These are phyloP conservation scores for Neelides folsomi DNA, from an alignment of 2,888 invertebrate species.

Conservation along the genomic window DNA sequence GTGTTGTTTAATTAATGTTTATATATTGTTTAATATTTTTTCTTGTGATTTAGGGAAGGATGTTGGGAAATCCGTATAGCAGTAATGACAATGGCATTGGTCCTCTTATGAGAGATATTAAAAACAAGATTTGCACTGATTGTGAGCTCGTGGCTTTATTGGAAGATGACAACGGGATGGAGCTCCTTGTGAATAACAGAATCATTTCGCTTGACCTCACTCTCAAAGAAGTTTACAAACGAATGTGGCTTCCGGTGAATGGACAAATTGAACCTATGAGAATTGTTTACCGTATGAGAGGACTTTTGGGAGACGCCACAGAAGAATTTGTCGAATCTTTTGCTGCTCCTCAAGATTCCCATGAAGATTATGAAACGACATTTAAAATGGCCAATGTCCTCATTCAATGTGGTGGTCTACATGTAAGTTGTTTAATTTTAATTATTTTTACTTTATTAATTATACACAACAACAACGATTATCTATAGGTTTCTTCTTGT, in stretches of 20 bases:
- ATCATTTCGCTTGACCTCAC: slow-evolving; percentile 93
- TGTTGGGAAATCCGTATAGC: slow-evolving; percentile 96
- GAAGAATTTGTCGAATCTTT: slow-evolving; percentile 96
- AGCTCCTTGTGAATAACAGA: slow-evolving; percentile 90
- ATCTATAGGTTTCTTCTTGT: too few species aligned
- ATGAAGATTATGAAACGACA: slow-evolving; percentile 85
- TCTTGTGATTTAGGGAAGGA: slow-evolving; percentile 55
- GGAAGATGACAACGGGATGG: slow-evolving; percentile 98
- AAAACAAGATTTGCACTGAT: slow-evolving; percentile 96
- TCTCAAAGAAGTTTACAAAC: slow-evolving; percentile 74
- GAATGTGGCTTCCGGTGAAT: slow-evolving; percentile 67
- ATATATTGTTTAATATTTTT: neutral
- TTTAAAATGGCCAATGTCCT: slow-evolving; percentile 80
- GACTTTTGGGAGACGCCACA: slow-evolving; percentile 92
- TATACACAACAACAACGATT: too few species aligned
- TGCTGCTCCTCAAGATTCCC: slow-evolving; percentile 67
- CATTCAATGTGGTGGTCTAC: slow-evolving; percentile 61
- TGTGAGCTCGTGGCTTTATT: slow-evolving; percentile 94
- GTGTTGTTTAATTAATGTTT: neutral
- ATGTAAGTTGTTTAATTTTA: slow-evolving; percentile 37
- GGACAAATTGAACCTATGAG: slow-evolving; percentile 90
- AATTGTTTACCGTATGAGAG: slow-evolving; percentile 94
- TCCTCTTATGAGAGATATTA: slow-evolving; percentile 94
- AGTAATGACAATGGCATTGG: slow-evolving; percentile 86
- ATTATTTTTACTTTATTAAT: too few species aligned